phyloP scores from a whole-genome alignment of 2,113 vertebrate genomes.

The Alligator mississippiensis region DNA sequence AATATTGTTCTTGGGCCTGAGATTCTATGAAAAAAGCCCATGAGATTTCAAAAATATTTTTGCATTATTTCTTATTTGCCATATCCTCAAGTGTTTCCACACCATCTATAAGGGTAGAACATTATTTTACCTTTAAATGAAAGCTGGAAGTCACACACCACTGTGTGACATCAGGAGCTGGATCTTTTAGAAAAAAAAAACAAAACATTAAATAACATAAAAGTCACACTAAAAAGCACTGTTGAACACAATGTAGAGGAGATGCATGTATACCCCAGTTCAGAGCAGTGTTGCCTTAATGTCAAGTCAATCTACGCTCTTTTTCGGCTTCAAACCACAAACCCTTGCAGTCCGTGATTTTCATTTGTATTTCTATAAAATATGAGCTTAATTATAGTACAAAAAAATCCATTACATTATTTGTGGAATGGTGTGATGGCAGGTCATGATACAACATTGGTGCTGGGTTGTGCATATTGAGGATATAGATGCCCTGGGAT shows the following conservation, averaged over 20 bases:
- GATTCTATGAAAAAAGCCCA: no score
- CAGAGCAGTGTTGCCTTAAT: background rate
- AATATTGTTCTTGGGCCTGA: no score
- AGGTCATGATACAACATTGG: background rate
- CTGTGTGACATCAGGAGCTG: background rate
- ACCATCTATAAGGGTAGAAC: background rate
- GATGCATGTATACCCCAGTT: background rate
- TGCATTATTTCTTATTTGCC: background rate
- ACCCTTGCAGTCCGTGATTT: background rate
- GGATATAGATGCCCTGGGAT: background rate
- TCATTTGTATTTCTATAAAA: background rate
- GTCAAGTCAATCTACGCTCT: background rate
- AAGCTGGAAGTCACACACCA: background rate
- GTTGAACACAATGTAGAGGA: background rate
- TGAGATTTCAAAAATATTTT: background rate
- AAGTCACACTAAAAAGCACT: background rate
- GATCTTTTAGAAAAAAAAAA: background rate
- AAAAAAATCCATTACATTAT: background rate
- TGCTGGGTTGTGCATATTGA: background rate
- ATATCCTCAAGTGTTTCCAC: background rate
- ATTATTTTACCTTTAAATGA: background rate
- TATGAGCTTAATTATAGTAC: background rate
- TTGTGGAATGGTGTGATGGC: background rate
- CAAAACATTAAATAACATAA: background rate
- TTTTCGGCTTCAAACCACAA: background rate